Evolutionary conservation across 2,113 vertebrate genomes (phyloP), one percentile per base, ranked within the genome.

Genomic region (Cyprinus carpio): DNA sequence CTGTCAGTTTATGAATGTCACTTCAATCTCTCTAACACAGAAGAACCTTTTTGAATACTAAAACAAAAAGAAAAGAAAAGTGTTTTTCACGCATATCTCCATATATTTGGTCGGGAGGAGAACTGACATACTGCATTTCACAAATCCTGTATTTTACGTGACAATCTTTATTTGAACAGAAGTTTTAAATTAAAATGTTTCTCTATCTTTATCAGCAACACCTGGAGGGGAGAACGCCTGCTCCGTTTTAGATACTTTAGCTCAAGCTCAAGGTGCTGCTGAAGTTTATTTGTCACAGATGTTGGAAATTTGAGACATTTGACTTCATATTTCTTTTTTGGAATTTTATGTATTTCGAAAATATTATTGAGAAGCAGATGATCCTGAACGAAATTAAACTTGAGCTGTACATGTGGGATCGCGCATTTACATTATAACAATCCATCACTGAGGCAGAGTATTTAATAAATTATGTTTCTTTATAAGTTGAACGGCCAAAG

Each of bases 261-360:
- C 88, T 90, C 75, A 88, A 90, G 89, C 88, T 90, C 75, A 88
- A 90, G 89, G 89, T 90, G 88, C 88, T 85, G 88, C 69, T 83
- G 87, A 87, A 77, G 84, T 87, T 90, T 90, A 91, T 91, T 88
- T 88, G 84, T 89, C 86, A 89, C 90, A 91, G 88, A 91, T 91
- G 90, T 87, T 88, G 65, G 86, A 89, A 87, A 90, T 90, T 60
- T 80, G 88, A 91, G 84, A 88, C 89, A 90, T 89, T 87, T 83
- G 86, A 87, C 88, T 87, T 89, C 72, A 88, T 77, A 77, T 89
- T 91, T 86, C 83, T 71, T 75, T 84, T 51, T 58, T 83, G 87
- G 81, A 62, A 85, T 90, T 88, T 87, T 49, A 87, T 83, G 84
- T 76, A 37, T 86, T 85, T 88, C 40, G 25, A 83, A 87, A 87